A percentile compares a stretch with the other conserved stretches of the same genome.
Conservation (phyloP, 2,797 vertebrate species). For the Syncerus caffer region DNA sequence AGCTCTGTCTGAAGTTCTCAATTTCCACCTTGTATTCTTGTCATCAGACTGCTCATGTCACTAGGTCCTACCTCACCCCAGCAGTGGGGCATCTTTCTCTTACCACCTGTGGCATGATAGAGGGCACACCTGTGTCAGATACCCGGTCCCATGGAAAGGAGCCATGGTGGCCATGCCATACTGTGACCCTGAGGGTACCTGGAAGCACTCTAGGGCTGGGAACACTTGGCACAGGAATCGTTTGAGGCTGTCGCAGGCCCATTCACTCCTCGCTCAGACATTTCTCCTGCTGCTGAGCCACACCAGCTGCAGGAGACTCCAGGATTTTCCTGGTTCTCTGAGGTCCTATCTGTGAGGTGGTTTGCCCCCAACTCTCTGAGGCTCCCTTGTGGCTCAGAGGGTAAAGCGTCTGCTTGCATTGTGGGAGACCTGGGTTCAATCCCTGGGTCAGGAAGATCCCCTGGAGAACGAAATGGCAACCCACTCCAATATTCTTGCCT, state of each 20-base stretch:
- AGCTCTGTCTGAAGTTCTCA: background rate
- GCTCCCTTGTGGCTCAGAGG: background rate
- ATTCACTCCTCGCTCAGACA: background rate
- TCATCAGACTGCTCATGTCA: background rate
- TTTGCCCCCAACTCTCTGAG: background rate
- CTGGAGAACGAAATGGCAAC: no score
- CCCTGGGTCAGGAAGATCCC: no score
- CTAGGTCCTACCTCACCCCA: background rate
- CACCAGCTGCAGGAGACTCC: no score
- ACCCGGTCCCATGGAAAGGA: background rate
- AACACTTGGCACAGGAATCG: background rate
- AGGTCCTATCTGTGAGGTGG: background rate
- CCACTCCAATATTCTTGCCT: no score
- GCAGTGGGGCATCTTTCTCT: background rate
- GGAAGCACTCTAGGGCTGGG: background rate
- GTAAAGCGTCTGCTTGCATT: no score
- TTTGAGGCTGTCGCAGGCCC: background rate
- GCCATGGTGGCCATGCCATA: fast-evolving
- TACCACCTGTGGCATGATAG: background rate
- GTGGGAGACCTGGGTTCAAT: no score
- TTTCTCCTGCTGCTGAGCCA: background rate
- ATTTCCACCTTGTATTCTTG: background rate
- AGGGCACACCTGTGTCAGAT: background rate
- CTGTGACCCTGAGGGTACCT: background rate
- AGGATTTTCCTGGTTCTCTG: background rate